Base-by-base conservation (phyloP, 2,888 invertebrate genomes). In the Cantharis lateralis region DNA sequence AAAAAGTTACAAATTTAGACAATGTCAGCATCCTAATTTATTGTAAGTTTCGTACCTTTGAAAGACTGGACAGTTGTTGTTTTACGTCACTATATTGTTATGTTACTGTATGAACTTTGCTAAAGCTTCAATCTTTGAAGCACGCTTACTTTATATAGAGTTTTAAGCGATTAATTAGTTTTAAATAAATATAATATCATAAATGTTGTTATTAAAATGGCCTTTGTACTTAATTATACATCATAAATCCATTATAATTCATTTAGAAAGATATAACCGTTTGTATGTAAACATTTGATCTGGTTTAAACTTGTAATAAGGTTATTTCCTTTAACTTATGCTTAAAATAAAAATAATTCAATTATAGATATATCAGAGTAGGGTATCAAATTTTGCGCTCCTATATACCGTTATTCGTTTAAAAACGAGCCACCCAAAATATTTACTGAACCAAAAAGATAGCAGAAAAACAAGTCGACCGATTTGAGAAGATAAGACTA, bases 241-340 rank as follows among this genome's bases (percentile, higher is more conserved):
- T 63, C 16, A 66, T 20, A 66, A 66, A 66, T 66, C 13, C n/a
- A 20, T 66, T 66, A 16, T 66, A 66, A 20, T 66, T 24, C 24
- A 66, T n/a, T 66, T 24, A 0, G 10, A 66, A 24, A 66, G 48
- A 48, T 48, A 48, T 66, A 66, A 20, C 15, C 16, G 64, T 66
- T 66, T 66, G 18, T 66, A 20, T n/a, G 24, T 66, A 66, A 66
- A 66, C 64, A 66, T 66, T 66, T 66, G 64, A 66, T 20, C 64
- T 20, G 64, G 64, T 20, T 66, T n/a, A 13, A 66, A 66, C 64
- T 20, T 15, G 15, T 20, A 66, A 48, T 48, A 48, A 48, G 48
- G 48, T 48, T 48, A 48, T 48, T 48, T 48, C 48, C 48, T 48
- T 48, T 48, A 48, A 48, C 48, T n/a, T 48, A 7, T 48, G n/a